Percentiles rank a stretch among this genome's conserved stretches.
Evolutionary conservation across 2,113 vertebrate genomes (phyloP).

Genomic region (Pachyramphus minor): DNA sequence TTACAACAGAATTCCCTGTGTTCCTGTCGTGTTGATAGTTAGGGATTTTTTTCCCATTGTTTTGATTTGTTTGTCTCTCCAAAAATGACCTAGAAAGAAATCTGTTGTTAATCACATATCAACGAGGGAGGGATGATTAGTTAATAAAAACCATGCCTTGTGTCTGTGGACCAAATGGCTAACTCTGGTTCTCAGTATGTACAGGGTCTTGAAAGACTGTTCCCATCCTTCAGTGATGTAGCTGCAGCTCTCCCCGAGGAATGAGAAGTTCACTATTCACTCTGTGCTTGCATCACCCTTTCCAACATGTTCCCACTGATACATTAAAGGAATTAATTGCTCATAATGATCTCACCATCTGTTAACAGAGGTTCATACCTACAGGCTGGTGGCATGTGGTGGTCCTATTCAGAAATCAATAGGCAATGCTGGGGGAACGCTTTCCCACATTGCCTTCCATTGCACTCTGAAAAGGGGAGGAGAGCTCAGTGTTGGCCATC

Average conservation of each 20-base stretch:
- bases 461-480: slow-evolving; percentile 88
- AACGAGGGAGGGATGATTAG: slow-evolving; percentile 63
- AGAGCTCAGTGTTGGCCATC: slow-evolving; percentile 91
- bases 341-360: slow-evolving; percentile 99
- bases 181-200: slow-evolving; percentile 41
- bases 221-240: slow-evolving; percentile 77
- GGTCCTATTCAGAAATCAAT: slow-evolving; percentile 89
- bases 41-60: background rate
- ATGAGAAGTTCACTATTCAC: slow-evolving; percentile 82
- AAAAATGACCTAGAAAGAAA: slow-evolving; percentile 69
- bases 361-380: slow-evolving; percentile 93
- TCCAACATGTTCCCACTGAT: slow-evolving; percentile 95
- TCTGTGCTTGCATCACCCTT: slow-evolving; percentile 82
- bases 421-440: slow-evolving; percentile 77
- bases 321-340: slow-evolving; percentile 99
- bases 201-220: slow-evolving; percentile 73
- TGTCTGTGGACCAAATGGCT: slow-evolving; percentile 60
- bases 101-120: slow-evolving; percentile 72
- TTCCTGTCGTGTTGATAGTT: slow-evolving; percentile 4
- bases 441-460: slow-evolving; percentile 86
- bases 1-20: background rate
- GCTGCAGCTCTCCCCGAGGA: slow-evolving; percentile 69
- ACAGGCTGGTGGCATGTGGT: slow-evolving; percentile 89
- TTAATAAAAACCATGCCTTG: slow-evolving; percentile 73
- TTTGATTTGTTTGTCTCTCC: slow-evolving; percentile 52